Evolutionary conservation across 2,888 invertebrate species (phyloP).

Genomic region (Augochlorella aurata): DNA sequence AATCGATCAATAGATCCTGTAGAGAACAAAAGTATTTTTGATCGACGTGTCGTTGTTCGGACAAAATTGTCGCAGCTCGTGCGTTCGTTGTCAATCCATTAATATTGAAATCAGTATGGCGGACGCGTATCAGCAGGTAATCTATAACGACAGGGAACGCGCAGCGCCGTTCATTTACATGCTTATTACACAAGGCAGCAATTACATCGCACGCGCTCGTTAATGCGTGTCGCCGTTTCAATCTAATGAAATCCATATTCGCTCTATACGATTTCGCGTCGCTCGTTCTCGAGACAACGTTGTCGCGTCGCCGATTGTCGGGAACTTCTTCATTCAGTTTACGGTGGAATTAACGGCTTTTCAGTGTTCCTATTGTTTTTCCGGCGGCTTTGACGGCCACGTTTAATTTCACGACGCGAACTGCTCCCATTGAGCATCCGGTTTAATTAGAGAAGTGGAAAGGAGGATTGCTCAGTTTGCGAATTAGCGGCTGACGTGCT

Average conservation of each 20-base stretch:
- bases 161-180: slow-evolving; percentile 27
- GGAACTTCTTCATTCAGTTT: background rate
- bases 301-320: background rate
- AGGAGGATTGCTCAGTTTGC: background rate
- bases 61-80: background rate
- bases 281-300: background rate
- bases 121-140: background rate
- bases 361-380: background rate
- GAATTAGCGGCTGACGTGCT: background rate
- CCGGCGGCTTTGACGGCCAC: background rate
- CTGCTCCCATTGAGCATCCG: background rate
- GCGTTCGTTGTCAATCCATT: slow-evolving; percentile 10
- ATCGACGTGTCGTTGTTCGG: background rate
- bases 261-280: slow-evolving; percentile 13
- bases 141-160: slow-evolving; percentile 1
- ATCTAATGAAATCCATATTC: slow-evolving; percentile 33
- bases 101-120: slow-evolving; percentile 20
- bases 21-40: too few relatives aligned
- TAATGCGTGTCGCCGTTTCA: slow-evolving; percentile 27
- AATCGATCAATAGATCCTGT: too few relatives aligned
- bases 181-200: background rate
- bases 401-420: background rate
- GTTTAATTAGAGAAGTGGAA: background rate
- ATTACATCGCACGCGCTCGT: slow-evolving; percentile 21
- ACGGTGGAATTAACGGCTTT: background rate